Conservation (phyloP, 2,113 vertebrate genomes). For the Tamias sibiricus region DNA sequence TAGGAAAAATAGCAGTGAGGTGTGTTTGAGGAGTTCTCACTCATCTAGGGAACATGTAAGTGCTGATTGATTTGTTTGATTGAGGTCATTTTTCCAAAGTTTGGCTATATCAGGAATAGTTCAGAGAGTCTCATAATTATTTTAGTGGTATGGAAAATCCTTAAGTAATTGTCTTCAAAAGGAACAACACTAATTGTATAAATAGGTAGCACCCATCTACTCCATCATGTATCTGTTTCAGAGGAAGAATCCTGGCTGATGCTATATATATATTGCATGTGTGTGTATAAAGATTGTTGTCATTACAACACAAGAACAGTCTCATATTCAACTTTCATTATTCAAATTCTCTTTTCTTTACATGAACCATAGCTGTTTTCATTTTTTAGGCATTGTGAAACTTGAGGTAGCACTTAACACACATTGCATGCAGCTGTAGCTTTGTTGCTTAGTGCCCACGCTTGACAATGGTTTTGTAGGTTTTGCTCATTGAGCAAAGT, state of each 20-base stretch:
- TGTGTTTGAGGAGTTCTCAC: neutral
- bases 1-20: slow-evolving; percentile 24
- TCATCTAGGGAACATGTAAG: neutral
- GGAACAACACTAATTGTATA: neutral
- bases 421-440: too few species aligned
- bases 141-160: neutral
- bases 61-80: neutral
- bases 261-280: neutral
- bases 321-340: neutral
- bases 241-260: neutral
- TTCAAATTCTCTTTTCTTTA: neutral
- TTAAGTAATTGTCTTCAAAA: slow-evolving; percentile 15
- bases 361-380: neutral
- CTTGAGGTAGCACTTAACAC: neutral
- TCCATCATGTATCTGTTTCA: neutral
- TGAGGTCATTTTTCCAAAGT: slow-evolving; percentile 36
- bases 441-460: neutral
- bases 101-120: neutral
- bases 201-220: neutral
- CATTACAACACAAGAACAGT: neutral
- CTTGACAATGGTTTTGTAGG: neutral
- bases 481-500: neutral
- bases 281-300: neutral
- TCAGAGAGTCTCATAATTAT: neutral
- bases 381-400: neutral